Percentiles rank a stretch among this genome's conserved stretches.
Evolutionary conservation across 2,888 invertebrate species (phyloP).

Genomic region (Himalopsyche tibetana): DNA sequence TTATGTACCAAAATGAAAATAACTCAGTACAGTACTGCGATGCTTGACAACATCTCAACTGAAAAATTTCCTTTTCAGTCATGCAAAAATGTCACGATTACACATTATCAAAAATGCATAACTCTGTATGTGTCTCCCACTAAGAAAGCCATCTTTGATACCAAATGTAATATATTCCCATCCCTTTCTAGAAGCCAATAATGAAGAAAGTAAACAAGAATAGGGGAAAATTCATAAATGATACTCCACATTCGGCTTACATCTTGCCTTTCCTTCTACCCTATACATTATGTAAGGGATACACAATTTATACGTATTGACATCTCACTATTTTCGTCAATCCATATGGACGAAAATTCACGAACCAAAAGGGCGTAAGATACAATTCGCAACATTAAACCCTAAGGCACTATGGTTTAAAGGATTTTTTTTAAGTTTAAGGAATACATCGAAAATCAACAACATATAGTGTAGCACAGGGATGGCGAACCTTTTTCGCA

Average conservation of each 20-base stretch:
- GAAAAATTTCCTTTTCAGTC: constrained; percentile 42
- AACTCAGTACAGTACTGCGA: neutral
- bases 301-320: neutral
- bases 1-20: no score
- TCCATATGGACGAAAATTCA: neutral
- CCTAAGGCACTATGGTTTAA: no score
- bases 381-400: neutral
- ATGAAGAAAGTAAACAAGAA: neutral
- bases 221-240: constrained; percentile 9
- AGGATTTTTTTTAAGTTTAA: no score
- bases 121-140: neutral
- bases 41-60: neutral
- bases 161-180: neutral
- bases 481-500: no score
- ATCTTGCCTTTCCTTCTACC: constrained; percentile 5
- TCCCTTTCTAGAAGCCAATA: constrained; percentile 37
- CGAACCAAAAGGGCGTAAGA: neutral
- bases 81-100: neutral
- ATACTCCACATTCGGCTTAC: neutral
- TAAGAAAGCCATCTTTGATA: neutral
- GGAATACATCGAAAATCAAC: no score
- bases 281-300: neutral
- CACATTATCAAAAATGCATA: neutral
- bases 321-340: neutral
- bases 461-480: no score